Evolutionary conservation across 2,888 invertebrate genomes (phyloP).

Genomic region (Zhuqinia jingwanae): DNA sequence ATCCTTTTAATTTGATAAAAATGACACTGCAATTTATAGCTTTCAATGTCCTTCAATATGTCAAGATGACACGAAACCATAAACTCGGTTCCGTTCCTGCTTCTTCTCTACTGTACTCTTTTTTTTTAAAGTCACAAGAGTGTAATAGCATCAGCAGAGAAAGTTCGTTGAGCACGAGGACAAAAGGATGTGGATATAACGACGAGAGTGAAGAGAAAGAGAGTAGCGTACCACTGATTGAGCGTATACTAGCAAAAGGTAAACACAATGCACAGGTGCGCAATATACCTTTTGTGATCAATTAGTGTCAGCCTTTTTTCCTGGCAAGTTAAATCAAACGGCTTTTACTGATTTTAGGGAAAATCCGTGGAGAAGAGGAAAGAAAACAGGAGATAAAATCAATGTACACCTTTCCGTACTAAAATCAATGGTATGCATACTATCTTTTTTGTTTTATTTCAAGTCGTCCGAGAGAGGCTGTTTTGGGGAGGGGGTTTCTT

Average conservation of each 20-base stretch:
- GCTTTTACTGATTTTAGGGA: conserved; percentile 40
- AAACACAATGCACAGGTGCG: background rate
- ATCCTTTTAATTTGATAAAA: conserved; percentile 27
- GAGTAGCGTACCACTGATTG: background rate
- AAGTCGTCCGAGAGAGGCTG: background rate
- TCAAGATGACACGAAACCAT: background rate
- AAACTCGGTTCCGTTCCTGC: background rate
- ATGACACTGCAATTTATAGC: conserved; percentile 20
- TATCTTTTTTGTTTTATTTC: background rate
- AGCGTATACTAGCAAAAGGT: background rate
- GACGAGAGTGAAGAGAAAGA: too few relatives aligned
- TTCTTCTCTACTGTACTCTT: background rate
- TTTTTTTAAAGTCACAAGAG: background rate
- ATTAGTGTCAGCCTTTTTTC: conserved; percentile 55
- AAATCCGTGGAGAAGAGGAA: background rate
- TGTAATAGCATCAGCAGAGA: background rate
- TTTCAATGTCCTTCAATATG: conserved; percentile 11
- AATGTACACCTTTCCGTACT: conserved; percentile 10
- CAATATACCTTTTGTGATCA: conserved; percentile 18
- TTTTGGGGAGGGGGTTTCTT: background rate
- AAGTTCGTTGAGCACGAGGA: too few relatives aligned
- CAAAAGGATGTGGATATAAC: too few relatives aligned
- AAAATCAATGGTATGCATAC: background rate
- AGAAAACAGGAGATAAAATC: conserved; percentile 30
- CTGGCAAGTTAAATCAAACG: conserved; percentile 34